These are phyloP conservation scores for Gasterosteus aculeatus DNA, from an alignment of 2,113 vertebrate species.

Conservation along the genomic window DNA sequence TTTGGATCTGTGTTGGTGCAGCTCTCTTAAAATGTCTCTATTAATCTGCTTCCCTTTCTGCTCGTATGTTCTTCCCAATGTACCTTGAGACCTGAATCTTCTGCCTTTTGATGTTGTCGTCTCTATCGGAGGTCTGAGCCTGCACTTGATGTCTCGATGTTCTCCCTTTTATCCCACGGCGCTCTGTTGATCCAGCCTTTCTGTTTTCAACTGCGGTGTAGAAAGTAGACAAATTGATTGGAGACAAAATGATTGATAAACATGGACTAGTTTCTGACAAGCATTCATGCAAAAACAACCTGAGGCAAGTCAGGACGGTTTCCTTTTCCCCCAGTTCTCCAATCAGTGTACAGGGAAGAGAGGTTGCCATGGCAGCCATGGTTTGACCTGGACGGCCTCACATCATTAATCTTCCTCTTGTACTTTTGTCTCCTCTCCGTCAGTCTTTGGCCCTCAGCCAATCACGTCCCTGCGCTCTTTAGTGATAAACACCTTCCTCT, in stretches of 20 bases:
- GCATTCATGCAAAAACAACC: background rate
- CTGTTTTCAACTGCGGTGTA: background rate
- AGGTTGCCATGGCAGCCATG: constrained; percentile 60
- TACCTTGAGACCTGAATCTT: constrained; percentile 70
- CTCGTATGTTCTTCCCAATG: constrained; percentile 63
- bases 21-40: constrained; percentile 19
- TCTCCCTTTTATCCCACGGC: constrained; percentile 63
- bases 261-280: background rate
- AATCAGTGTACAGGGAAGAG: constrained; percentile 31
- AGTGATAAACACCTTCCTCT: constrained; percentile 42
- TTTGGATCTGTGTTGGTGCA: constrained; percentile 49
- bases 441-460: constrained; percentile 24
- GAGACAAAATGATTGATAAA: constrained; percentile 8
- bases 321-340: constrained; percentile 1
- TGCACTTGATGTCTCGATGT: constrained; percentile 68
- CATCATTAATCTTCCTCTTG: constrained; percentile 34
- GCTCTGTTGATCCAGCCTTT: constrained; percentile 65
- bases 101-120: constrained; percentile 65
- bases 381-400: constrained; percentile 27
- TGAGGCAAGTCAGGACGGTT: constrained; percentile 2
- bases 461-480: constrained; percentile 19
- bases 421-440: constrained; percentile 20
- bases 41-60: constrained; percentile 41
- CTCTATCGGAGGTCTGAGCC: constrained; percentile 61
- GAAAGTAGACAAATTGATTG: background rate